Base-by-base conservation (phyloP, 1,140 invertebrate species). In the Zaprionus kolodkinae region DNA sequence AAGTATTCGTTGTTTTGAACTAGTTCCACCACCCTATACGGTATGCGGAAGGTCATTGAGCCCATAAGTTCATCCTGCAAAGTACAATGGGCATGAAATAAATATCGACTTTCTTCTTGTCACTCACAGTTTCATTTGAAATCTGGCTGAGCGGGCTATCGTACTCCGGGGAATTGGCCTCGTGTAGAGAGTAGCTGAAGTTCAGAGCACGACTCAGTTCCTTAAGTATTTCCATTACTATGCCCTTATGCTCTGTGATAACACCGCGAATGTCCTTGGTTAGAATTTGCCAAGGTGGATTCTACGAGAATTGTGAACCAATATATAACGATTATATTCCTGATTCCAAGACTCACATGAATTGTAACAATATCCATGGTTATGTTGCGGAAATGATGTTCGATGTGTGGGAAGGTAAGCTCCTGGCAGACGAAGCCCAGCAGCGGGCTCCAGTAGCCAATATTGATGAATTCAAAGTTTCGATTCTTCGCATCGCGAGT, bases 271-370 rank as follows among this genome's bases (percentile, higher is more conserved):
- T 93, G 66, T 95, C 95, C 17, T 79, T 92, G 45, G 93, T 93
- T 1, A 97, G 90, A 10, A 96, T 95, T 85, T 97, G 96, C 97
- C 97, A 98, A 0, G 97, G 97, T 2, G 97, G 97, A 94, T 96
- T 97, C 97, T 97, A 91, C 59, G 93, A 93, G 77, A 81, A 72
- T 78, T 76, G 84, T 70, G 64, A 89, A 75, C 71, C 77, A 88
- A 84, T 82, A 80, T 79, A 84, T 81, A 78, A 71, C 7, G 25
- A 72, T 66, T 71, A 81, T 85, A 90, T 82, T 81, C 61, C 76
- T 87, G 64, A 71, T 71, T 85, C 85, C 83, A 88, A 78, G 64
- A 75, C 84, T 88, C 85, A 87, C 84, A 55, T 87, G 84, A 21
- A 78, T 65, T 1, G 95, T 95, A 1, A 95, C 92, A 11, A 97